A percentile compares a stretch with the other conserved stretches of the same genome.
Evolutionary conservation across 2,888 invertebrate genomes (phyloP).

Genomic region (Acronicta alni): DNA sequence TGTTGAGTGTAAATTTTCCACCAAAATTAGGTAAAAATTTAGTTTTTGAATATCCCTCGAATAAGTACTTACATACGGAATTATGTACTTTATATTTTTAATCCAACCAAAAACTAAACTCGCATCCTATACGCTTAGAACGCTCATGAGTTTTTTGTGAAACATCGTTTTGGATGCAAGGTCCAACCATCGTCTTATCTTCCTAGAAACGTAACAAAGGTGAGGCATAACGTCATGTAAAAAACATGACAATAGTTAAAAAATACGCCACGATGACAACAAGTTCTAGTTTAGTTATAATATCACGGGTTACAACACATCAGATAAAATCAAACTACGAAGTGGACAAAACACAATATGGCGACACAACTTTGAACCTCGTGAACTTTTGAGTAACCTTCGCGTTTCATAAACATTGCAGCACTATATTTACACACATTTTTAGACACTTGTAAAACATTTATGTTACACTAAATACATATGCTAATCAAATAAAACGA

Average conservation of each 20-base stretch:
- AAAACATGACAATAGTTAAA: constrained; percentile 24
- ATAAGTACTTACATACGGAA: too few species aligned
- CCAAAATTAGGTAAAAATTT: too few species aligned
- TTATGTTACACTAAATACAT: constrained; percentile 41
- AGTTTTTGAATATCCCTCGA: too few species aligned
- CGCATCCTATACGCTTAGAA: constrained; percentile 9
- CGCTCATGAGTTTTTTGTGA: constrained; percentile 31
- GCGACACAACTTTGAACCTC: constrained; percentile 61
- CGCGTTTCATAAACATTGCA: constrained; percentile 57
- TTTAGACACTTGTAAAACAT: constrained; percentile 35
- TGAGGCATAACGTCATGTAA: constrained; percentile 9
- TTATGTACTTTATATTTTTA: too few species aligned
- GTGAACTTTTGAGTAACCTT: constrained; percentile 63
- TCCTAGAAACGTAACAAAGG: constrained; percentile 80
- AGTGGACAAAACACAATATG: constrained; percentile 53
- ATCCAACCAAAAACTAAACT: constrained; percentile 23
- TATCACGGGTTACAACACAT: constrained; percentile 48
- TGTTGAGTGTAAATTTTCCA: too few species aligned
- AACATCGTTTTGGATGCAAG: constrained; percentile 74
- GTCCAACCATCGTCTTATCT: constrained; percentile 66
- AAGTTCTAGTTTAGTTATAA: constrained; percentile 40
- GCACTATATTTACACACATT: constrained; percentile 59
- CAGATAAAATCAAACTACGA: constrained; percentile 60
- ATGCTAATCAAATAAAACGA: constrained; percentile 39
- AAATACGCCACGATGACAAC: constrained; percentile 25